Conservation (phyloP, 2,797 vertebrate genomes). For the Crocodylus rhombifer region DNA sequence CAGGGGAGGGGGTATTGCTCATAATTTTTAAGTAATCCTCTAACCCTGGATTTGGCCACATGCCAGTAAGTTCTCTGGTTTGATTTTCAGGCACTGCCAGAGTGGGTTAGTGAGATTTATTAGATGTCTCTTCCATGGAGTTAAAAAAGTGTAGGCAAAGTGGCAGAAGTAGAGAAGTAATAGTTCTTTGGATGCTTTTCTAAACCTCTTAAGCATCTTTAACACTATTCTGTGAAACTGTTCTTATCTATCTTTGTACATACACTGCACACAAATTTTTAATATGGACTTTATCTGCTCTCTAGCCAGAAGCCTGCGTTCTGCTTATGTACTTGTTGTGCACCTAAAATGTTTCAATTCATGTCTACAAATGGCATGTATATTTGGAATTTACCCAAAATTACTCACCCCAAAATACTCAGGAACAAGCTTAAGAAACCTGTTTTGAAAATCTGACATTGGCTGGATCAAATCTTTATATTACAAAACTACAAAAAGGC, state of each 20-base stretch:
- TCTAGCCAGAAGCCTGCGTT: background rate
- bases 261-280: background rate
- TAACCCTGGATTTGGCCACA: background rate
- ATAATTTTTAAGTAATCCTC: background rate
- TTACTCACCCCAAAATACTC: background rate
- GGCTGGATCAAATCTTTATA: background rate
- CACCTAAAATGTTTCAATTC: fast-evolving
- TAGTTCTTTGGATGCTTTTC: background rate
- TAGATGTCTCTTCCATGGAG: slow-evolving; percentile 3
- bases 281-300: background rate
- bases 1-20: background rate
- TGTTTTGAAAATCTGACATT: background rate
- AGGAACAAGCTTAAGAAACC: background rate
- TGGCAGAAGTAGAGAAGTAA: slow-evolving; percentile 1
- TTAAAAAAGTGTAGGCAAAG: background rate
- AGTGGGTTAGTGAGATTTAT: slow-evolving; percentile 8
- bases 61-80: background rate
- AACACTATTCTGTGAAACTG: background rate
- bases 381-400: background rate
- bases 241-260: background rate
- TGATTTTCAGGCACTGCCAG: slow-evolving; percentile 40
- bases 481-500: background rate
- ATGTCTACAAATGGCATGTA: fast-evolving
- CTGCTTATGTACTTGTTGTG: background rate
- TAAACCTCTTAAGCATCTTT: background rate